Evolutionary conservation across 2,888 invertebrate species (phyloP).

Genomic region (Drosophila monieri): DNA sequence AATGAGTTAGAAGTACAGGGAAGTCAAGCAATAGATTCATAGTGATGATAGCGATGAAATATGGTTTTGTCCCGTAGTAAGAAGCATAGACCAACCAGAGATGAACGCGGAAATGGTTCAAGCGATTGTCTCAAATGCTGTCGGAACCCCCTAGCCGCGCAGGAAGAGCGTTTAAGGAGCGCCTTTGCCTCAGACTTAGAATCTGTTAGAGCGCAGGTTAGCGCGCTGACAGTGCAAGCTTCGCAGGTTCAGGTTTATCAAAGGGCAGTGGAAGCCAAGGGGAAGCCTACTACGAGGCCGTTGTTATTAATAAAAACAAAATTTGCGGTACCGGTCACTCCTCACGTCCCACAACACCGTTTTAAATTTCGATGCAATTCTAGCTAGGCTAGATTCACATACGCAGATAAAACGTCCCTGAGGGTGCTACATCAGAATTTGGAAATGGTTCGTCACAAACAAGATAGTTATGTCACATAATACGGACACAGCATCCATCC

Average conservation of each 20-base stretch:
- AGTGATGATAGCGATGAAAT: slow-evolving; percentile 4
- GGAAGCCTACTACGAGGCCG: too few species aligned
- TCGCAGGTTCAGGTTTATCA: too few species aligned
- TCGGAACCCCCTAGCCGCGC: background rate
- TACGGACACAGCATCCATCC: slow-evolving; percentile 9
- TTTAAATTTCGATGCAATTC: too few species aligned
- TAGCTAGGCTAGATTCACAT: too few species aligned
- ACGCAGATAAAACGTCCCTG: too few species aligned
- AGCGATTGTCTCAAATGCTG: background rate
- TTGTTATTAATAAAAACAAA: too few species aligned
- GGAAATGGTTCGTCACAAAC: slow-evolving; percentile 2
- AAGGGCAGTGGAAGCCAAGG: too few species aligned
- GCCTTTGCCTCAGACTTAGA: background rate
- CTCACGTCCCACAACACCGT: too few species aligned
- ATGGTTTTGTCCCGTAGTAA: slow-evolving; percentile 1
- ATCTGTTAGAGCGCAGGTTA: background rate
- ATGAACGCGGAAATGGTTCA: slow-evolving; percentile 1
- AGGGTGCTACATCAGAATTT: too few species aligned
- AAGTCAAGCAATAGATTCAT: background rate
- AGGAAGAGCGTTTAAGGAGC: background rate
- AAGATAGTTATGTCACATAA: slow-evolving; percentile 14
- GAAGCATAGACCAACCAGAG: slow-evolving; percentile 2
- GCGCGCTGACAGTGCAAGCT: background rate
- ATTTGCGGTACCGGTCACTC: background rate
- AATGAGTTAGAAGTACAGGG: too few species aligned